These are phyloP conservation scores for Diaperis boleti DNA, from an alignment of 2,888 invertebrate genomes.

Conservation along the genomic window DNA sequence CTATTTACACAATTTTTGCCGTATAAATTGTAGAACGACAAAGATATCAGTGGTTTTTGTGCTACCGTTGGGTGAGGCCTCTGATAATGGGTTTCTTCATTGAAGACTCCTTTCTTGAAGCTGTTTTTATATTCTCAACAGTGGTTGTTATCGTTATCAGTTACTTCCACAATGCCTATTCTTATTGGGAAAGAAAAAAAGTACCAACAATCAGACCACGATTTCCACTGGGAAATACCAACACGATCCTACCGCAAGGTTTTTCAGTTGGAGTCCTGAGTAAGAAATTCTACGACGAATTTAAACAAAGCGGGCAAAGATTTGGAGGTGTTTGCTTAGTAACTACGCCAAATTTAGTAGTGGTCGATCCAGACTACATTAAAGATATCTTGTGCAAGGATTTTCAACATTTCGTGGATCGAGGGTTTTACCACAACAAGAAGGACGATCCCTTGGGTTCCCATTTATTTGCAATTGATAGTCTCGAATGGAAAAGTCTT, in stretches of 20 bases:
- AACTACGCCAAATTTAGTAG: constrained; percentile 49
- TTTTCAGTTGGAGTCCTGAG: constrained; percentile 41
- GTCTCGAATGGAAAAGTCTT: constrained; percentile 65
- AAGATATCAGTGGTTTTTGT: too few species aligned
- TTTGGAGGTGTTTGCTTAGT: constrained; percentile 41
- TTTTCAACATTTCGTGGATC: constrained; percentile 54
- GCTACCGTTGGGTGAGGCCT: too few species aligned
- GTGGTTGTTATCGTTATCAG: not conserved
- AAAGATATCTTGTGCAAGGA: constrained; percentile 54
- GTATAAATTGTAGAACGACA: too few species aligned
- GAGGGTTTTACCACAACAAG: constrained; percentile 51
- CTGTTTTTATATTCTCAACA: too few species aligned
- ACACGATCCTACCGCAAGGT: constrained; percentile 32
- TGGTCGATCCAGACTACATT: constrained; percentile 54
- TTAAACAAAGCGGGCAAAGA: constrained; percentile 31
- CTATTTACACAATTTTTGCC: too few species aligned
- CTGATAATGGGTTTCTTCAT: constrained; percentile 4
- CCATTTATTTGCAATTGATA: constrained; percentile 53
- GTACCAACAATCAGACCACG: constrained; percentile 50
- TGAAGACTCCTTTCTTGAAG: too few species aligned
- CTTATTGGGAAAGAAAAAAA: constrained; percentile 52
- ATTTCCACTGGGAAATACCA: constrained; percentile 54
- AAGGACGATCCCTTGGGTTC: constrained; percentile 51
- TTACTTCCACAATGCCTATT: constrained; percentile 40
- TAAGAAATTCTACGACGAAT: constrained; percentile 46